phyloP scores from a whole-genome alignment of 2,797 vertebrate genomes.

The Anas acuta region DNA sequence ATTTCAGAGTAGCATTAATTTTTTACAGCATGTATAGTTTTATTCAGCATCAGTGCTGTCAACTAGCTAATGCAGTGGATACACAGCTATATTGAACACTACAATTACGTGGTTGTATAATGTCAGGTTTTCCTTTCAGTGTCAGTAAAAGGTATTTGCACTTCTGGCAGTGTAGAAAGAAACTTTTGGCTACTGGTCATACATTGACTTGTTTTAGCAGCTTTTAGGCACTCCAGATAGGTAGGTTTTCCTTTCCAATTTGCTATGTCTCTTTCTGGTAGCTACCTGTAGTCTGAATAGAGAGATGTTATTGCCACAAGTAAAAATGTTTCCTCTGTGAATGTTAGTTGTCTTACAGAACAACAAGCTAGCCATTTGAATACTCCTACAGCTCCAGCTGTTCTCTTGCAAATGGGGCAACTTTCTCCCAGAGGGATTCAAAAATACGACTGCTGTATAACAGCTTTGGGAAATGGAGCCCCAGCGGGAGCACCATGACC shows the following conservation, averaged over 20 bases:
- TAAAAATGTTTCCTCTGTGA: background rate
- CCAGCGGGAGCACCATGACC: background rate
- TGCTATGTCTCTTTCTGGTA: background rate
- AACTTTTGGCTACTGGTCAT: background rate
- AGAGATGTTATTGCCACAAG: background rate
- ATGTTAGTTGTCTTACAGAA: background rate
- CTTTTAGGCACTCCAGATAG: background rate
- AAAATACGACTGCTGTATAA: background rate
- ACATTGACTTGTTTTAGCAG: background rate
- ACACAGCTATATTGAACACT: background rate
- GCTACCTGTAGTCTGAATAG: background rate
- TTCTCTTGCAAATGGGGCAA: background rate
- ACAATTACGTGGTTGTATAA: background rate
- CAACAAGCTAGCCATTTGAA: background rate
- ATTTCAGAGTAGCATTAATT: background rate
- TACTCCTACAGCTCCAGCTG: background rate
- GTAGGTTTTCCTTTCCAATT: background rate
- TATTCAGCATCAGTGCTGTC: background rate
- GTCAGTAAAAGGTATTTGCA: background rate
- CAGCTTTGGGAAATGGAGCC: background rate
- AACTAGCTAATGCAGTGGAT: background rate
- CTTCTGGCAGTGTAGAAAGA: background rate
- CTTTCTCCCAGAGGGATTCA: background rate
- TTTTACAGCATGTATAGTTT: background rate
- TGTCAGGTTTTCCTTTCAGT: background rate